A percentile compares a stretch with the other conserved stretches of the same genome.
Evolutionary conservation across 2,797 vertebrate species (phyloP).

Genomic region (Sebastes trivittatus): DNA sequence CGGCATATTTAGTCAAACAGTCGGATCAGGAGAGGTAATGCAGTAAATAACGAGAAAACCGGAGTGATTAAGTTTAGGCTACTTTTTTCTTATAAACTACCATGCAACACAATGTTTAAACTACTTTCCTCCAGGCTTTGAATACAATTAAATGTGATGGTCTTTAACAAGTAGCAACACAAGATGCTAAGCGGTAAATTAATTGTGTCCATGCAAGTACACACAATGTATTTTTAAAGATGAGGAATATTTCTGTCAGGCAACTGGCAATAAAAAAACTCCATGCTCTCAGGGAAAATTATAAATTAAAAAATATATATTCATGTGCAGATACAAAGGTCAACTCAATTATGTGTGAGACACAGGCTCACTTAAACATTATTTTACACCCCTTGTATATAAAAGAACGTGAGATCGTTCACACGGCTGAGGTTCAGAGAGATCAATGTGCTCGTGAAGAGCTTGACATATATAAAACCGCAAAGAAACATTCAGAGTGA

Average conservation of each 20-base stretch:
- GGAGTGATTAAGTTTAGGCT: background rate
- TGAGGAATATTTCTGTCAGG: background rate
- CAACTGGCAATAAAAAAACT: background rate
- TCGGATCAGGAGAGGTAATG: constrained; percentile 10
- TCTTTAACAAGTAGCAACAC: background rate
- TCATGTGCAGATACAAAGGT: background rate
- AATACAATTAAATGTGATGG: background rate
- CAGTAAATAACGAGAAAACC: constrained; percentile 9
- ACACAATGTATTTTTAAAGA: background rate
- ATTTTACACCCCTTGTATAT: background rate
- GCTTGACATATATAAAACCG: background rate
- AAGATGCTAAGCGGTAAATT: background rate
- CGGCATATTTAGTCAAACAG: constrained; percentile 42
- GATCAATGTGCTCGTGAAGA: background rate
- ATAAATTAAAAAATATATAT: background rate
- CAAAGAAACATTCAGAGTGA: constrained; percentile 3
- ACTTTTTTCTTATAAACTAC: background rate
- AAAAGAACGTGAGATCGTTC: background rate
- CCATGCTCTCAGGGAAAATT: background rate
- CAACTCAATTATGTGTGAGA: background rate
- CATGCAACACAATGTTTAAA: background rate
- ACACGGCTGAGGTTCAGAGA: background rate
- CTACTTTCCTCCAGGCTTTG: background rate
- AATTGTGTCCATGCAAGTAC: background rate
- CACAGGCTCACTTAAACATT: background rate